phyloP scores from a whole-genome alignment of 1,140 invertebrate species.

The Colletes gigas region DNA sequence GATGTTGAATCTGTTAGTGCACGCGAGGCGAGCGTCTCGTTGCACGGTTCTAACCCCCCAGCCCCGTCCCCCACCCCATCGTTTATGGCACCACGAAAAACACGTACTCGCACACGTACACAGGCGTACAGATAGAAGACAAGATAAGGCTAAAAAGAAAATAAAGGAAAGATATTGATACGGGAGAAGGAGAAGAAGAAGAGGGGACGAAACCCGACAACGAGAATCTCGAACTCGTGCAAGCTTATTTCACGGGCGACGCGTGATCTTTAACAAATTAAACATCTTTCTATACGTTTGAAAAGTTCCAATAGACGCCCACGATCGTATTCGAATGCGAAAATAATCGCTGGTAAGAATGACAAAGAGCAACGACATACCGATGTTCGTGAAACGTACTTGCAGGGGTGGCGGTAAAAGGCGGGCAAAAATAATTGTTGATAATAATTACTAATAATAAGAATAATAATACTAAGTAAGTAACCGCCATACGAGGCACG shows the following conservation, averaged over 20 bases:
- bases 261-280: not conserved
- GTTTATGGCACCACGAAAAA: conserved; percentile 27
- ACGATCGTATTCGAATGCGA: not conserved
- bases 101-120: too few relatives aligned
- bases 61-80: not conserved
- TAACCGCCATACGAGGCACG: conserved; percentile 43
- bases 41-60: too few relatives aligned
- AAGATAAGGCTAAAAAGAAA: not conserved
- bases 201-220: not conserved
- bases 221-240: not conserved
- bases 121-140: not conserved
- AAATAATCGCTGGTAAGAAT: not conserved
- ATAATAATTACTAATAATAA: conserved; percentile 65
- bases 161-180: not conserved
- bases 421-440: not conserved
- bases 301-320: too few relatives aligned
- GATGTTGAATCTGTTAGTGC: too few relatives aligned
- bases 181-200: not conserved
- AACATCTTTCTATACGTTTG: too few relatives aligned
- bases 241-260: not conserved
- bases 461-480: conserved; percentile 60
- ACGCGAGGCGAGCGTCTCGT: too few relatives aligned
- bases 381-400: not conserved
- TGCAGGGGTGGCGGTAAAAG: not conserved
- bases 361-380: not conserved